Evolutionary conservation across 2,113 vertebrate species (phyloP).

Genomic region (Lagenorhynchus albirostris): DNA sequence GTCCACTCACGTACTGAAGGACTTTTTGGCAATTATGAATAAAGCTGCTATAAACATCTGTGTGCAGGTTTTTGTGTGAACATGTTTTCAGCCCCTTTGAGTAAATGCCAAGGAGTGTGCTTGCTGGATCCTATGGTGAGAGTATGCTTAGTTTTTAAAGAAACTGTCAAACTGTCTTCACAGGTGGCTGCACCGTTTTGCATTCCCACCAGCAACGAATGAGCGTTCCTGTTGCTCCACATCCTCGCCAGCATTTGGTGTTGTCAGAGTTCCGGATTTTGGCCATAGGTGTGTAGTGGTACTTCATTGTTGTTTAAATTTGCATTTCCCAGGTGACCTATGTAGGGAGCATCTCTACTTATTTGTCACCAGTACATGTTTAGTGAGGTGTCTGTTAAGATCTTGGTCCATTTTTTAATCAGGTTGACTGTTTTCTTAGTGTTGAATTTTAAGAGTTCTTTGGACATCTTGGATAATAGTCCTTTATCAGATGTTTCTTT

Average conservation of each 20-base stretch:
- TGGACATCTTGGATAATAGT: background rate
- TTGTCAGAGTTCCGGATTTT: fast-evolving
- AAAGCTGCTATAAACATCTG: background rate
- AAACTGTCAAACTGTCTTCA: background rate
- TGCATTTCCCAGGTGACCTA: background rate
- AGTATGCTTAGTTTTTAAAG: background rate
- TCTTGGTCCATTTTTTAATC: background rate
- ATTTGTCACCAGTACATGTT: no score
- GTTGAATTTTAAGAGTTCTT: background rate
- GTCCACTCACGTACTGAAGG: background rate
- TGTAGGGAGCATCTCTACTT: background rate
- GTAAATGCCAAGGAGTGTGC: background rate
- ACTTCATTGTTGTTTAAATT: background rate
- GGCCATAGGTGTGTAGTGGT: background rate
- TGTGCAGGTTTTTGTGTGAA: background rate
- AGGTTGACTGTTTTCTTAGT: background rate
- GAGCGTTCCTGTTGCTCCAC: background rate
- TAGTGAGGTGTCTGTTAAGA: background rate
- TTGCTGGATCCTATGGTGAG: background rate
- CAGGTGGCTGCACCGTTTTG: fast-evolving
- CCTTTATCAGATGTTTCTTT: background rate
- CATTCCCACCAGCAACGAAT: no score
- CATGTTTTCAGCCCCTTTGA: no score
- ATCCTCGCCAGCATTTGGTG: fast-evolving
- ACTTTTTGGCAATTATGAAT: background rate